Percentiles rank a stretch among this genome's conserved stretches.
Evolutionary conservation across 2,797 vertebrate species (phyloP).

Genomic region (Percopsis omiscomaycus): DNA sequence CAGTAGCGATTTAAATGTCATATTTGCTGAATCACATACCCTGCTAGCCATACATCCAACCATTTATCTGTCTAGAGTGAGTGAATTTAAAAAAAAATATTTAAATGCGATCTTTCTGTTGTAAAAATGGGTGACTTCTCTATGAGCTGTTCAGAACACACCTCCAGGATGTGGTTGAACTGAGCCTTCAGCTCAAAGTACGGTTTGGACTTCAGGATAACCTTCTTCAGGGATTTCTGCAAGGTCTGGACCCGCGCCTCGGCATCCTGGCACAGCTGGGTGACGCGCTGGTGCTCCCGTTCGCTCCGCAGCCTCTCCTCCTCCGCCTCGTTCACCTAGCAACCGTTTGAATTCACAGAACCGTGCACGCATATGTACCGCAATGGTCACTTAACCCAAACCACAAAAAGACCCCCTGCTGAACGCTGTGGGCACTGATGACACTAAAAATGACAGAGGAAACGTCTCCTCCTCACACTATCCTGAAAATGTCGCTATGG

Average conservation of each 20-base stretch:
- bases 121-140: too few species aligned
- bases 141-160: conserved; percentile 40
- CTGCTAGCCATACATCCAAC: too few species aligned
- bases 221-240: conserved; percentile 86
- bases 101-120: too few species aligned
- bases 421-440: conserved; percentile 15
- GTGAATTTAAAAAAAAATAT: too few species aligned
- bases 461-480: conserved; percentile 2
- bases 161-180: conserved; percentile 91
- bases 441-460: not conserved
- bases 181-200: conserved; percentile 93
- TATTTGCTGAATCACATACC: too few species aligned
- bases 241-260: conserved; percentile 87
- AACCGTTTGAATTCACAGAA: not conserved
- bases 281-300: conserved; percentile 87
- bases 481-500: conserved; percentile 4
- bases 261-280: conserved; percentile 86
- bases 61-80: too few species aligned
- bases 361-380: not conserved
- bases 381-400: not conserved
- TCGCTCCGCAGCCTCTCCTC: conserved; percentile 88
- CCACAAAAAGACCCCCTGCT: not conserved
- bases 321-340: conserved; percentile 89
- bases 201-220: conserved; percentile 89
- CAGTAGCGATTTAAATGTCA: too few species aligned